Percentiles rank a stretch among this genome's conserved stretches.
Conservation (phyloP, 2,113 vertebrate species). For the Columbina picui region DNA sequence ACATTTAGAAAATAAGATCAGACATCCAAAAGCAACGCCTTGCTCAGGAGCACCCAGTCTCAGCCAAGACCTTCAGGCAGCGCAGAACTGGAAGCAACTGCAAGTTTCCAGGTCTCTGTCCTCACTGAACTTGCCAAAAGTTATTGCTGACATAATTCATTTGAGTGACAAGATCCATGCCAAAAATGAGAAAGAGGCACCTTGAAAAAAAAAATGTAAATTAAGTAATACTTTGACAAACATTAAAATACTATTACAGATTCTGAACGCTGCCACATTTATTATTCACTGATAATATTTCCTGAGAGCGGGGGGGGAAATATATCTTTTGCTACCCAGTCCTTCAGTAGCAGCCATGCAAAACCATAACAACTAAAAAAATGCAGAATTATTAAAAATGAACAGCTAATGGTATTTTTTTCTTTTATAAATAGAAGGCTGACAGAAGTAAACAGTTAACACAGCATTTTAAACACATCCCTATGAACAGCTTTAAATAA, state of each 20-base stretch:
- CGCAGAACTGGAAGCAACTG: fast-evolving
- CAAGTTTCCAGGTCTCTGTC: background rate
- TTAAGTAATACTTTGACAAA: background rate
- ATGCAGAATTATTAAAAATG: background rate
- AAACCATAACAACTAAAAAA: background rate
- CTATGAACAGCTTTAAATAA: background rate
- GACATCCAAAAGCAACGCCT: background rate
- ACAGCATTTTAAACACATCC: background rate
- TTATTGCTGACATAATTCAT: background rate
- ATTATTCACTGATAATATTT: background rate
- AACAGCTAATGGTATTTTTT: background rate
- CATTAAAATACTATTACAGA: background rate
- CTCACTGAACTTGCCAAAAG: background rate
- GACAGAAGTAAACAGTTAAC: background rate
- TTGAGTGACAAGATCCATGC: background rate
- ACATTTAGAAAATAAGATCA: background rate
- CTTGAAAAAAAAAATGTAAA: background rate
- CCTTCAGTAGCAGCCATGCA: background rate
- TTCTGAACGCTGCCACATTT: background rate
- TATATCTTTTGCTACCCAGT: background rate
- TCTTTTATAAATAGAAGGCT: background rate
- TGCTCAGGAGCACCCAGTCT: background rate
- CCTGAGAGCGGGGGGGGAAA: too few species aligned
- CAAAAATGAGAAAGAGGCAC: background rate
- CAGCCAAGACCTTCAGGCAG: background rate